Evolutionary conservation across 2,888 invertebrate species (phyloP).

Genomic region (Athalia rosae): DNA sequence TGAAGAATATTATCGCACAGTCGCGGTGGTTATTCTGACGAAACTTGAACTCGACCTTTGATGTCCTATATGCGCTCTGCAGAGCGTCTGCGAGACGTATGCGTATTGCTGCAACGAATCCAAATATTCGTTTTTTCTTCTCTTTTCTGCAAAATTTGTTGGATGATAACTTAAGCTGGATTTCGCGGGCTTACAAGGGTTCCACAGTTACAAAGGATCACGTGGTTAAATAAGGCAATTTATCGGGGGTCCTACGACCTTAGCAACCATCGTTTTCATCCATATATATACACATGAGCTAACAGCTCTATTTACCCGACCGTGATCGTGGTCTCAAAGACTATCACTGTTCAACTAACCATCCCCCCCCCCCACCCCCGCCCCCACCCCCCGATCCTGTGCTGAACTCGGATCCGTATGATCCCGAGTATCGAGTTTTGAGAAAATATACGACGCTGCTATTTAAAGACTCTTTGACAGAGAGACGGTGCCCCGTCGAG

Average conservation of each 20-base stretch:
- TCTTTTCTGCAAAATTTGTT: conserved; percentile 14
- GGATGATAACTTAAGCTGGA: conserved; percentile 42
- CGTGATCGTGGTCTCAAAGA: conserved; percentile 22
- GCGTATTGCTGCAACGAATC: no score
- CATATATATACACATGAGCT: conserved; percentile 22
- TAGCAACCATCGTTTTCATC: conserved; percentile 25
- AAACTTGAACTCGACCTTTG: background rate
- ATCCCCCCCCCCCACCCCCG: background rate
- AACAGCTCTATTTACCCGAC: conserved; percentile 28
- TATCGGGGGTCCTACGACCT: conserved; percentile 45
- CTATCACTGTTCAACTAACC: conserved; percentile 20
- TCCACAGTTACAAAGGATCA: conserved; percentile 46
- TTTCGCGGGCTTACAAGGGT: conserved; percentile 45
- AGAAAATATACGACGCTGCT: conserved; percentile 1
- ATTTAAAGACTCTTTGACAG: background rate
- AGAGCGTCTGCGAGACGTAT: no score
- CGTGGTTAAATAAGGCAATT: conserved; percentile 44
- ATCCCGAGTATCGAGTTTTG: background rate
- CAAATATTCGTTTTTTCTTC: background rate
- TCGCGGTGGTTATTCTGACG: background rate
- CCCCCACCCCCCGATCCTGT: background rate
- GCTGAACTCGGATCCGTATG: conserved; percentile 6
- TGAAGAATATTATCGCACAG: conserved; percentile 12
- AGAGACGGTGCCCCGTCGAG: background rate
- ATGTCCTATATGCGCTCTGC: background rate